phyloP scores from a whole-genome alignment of 2,113 vertebrate species.

The Gadus chalcogrammus region DNA sequence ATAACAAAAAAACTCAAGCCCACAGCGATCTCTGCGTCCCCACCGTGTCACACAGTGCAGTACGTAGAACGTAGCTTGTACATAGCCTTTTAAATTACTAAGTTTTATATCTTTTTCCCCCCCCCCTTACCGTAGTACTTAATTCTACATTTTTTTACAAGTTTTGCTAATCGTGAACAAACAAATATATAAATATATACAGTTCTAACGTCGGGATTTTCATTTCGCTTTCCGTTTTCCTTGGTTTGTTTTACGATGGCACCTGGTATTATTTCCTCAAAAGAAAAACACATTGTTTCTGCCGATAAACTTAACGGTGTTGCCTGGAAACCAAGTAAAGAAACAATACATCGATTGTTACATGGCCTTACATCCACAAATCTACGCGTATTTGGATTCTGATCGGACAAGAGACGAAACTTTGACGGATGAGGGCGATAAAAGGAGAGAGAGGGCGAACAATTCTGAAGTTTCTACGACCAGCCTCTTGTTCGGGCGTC shows the following conservation, averaged over 20 bases:
- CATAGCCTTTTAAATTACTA: conserved; percentile 95
- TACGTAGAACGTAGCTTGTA: conserved; percentile 98
- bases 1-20: conserved; percentile 6
- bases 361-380: conserved; percentile 84
- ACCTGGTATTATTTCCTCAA: too few relatives aligned
- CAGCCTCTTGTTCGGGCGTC: conserved; percentile 91
- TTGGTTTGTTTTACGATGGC: conserved; percentile 42
- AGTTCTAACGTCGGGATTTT: conserved; percentile 54
- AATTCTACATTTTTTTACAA: conserved; percentile 86
- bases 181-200: conserved; percentile 60
- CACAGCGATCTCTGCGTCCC: conserved; percentile 71
- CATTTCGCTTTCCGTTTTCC: conserved; percentile 31
- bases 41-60: conserved; percentile 70
- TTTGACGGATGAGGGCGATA: conserved; percentile 57
- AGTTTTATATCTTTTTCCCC: conserved; percentile 78
- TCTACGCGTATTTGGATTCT: conserved; percentile 71
- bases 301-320: conserved; percentile 68
- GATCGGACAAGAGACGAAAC: conserved; percentile 64
- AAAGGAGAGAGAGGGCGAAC: conserved; percentile 9
- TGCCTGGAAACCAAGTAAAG: conserved; percentile 88
- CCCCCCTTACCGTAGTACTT: conserved; percentile 74
- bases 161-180: conserved; percentile 79
- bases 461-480: conserved; percentile 74
- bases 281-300: too few relatives aligned
- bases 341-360: conserved; percentile 61